Percentiles rank a stretch among this genome's conserved stretches.
phyloP scores from a whole-genome alignment of 2,888 invertebrate genomes.

The Spilosoma lubricipeda region DNA sequence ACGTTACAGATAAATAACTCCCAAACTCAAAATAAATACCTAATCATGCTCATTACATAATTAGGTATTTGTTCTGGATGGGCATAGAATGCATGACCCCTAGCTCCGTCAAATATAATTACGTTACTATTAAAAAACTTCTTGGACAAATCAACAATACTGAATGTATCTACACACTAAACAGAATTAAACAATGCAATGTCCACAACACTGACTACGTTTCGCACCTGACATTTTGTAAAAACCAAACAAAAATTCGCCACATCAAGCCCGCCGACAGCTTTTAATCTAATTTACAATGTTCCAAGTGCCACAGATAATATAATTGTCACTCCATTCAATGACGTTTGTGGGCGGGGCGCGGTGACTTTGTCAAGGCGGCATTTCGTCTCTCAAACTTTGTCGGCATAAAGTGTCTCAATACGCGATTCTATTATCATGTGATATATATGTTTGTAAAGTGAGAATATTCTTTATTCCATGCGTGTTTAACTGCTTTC shows the following conservation, averaged over 20 bases:
- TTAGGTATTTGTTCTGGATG: too few relatives aligned
- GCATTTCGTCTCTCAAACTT: slow-evolving; percentile 43
- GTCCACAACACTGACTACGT: slow-evolving; percentile 26
- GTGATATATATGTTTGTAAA: slow-evolving; percentile 60
- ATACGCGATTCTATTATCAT: slow-evolving; percentile 43
- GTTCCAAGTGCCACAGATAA: slow-evolving; percentile 42
- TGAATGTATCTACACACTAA: background rate
- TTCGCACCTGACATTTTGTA: slow-evolving; percentile 47
- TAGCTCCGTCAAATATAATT: background rate
- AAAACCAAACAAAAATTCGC: slow-evolving; percentile 82
- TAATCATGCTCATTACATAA: too few relatives aligned
- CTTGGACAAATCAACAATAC: background rate
- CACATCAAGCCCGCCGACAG: slow-evolving; percentile 75
- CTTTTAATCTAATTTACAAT: slow-evolving; percentile 68
- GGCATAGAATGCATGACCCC: too few relatives aligned
- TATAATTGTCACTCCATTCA: slow-evolving; percentile 29
- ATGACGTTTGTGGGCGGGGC: slow-evolving; percentile 61
- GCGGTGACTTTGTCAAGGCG: slow-evolving; percentile 59
- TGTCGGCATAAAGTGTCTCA: slow-evolving; percentile 57
- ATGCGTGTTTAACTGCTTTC: slow-evolving; percentile 51
- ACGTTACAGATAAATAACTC: too few relatives aligned
- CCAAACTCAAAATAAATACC: too few relatives aligned
- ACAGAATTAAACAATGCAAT: slow-evolving; percentile 30
- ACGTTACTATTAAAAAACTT: background rate
- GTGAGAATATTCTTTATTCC: slow-evolving; percentile 47